Percentiles rank a stretch among this genome's conserved stretches.
Conservation (phyloP, 2,113 vertebrate species). For the Phalacrocorax pelagicus region DNA sequence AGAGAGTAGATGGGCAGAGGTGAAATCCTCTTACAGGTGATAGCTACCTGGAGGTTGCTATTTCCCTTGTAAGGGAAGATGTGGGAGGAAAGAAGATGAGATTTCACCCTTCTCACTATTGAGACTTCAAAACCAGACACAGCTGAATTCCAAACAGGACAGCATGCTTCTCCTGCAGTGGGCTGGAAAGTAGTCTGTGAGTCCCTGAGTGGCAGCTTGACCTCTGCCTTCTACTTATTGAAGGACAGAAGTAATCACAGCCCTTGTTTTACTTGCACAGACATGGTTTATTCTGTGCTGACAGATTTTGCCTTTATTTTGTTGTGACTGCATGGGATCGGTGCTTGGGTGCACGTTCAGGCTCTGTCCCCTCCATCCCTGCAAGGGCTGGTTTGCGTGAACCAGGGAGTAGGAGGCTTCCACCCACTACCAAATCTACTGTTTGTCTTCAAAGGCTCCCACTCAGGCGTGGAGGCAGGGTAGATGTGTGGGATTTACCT, state of each 20-base stretch:
- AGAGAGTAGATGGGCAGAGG: background rate
- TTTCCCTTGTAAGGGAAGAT: background rate
- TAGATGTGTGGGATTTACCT: background rate
- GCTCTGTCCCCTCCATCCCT: background rate
- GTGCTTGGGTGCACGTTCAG: background rate
- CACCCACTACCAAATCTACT: background rate
- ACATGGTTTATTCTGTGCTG: background rate
- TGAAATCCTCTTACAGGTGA: background rate
- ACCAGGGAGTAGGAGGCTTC: background rate
- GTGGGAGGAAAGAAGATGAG: background rate
- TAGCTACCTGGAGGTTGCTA: background rate
- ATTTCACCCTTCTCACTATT: background rate
- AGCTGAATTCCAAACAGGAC: background rate
- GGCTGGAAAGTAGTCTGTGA: background rate
- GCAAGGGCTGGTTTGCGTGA: background rate
- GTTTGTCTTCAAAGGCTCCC: background rate
- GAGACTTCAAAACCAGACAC: background rate
- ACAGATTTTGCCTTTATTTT: background rate
- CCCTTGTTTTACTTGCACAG: background rate
- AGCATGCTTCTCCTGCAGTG: fast-evolving
- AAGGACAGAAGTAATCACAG: background rate
- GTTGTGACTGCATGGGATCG: background rate
- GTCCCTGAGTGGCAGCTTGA: background rate
- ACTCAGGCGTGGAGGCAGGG: background rate
- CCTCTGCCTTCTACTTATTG: background rate